These are phyloP conservation scores for Portevinia maculata DNA, from an alignment of 2,888 invertebrate species.

Conservation along the genomic window DNA sequence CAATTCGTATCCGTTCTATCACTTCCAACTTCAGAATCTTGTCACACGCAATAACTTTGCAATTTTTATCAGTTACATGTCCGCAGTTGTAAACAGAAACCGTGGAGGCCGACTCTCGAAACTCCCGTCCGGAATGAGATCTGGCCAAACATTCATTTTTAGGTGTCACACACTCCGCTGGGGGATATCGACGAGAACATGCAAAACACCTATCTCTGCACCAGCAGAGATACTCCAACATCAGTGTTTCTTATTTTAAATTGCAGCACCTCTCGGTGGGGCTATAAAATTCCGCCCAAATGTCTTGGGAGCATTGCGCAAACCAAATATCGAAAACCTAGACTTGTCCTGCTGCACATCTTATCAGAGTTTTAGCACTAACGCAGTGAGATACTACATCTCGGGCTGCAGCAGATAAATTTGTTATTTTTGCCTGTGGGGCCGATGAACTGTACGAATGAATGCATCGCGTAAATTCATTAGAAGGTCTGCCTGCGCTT, in stretches of 20 bases:
- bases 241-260: constrained; percentile 38
- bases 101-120: constrained; percentile 40
- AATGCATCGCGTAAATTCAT: constrained; percentile 64
- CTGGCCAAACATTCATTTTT: constrained; percentile 9
- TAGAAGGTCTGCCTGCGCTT: constrained; percentile 41
- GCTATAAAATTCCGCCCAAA: constrained; percentile 52
- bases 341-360: constrained; percentile 51
- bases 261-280: constrained; percentile 35
- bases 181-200: background rate
- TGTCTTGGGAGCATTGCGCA: constrained; percentile 49
- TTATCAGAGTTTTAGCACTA: constrained; percentile 64
- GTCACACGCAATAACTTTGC: constrained; percentile 66
- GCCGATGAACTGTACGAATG: constrained; percentile 56
- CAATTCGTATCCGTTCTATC: constrained; percentile 33
- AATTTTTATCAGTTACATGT: constrained; percentile 66
- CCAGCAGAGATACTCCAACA: background rate
- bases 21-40: constrained; percentile 62
- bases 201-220: constrained; percentile 43
- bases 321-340: constrained; percentile 1
- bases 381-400: constrained; percentile 65
- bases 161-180: constrained; percentile 48
- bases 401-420: constrained; percentile 32
- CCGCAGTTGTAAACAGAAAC: constrained; percentile 49
- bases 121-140: constrained; percentile 12
- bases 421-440: constrained; percentile 44